Evolutionary conservation across 2,113 vertebrate genomes (phyloP).

Genomic region (Engystomops pustulosus): DNA sequence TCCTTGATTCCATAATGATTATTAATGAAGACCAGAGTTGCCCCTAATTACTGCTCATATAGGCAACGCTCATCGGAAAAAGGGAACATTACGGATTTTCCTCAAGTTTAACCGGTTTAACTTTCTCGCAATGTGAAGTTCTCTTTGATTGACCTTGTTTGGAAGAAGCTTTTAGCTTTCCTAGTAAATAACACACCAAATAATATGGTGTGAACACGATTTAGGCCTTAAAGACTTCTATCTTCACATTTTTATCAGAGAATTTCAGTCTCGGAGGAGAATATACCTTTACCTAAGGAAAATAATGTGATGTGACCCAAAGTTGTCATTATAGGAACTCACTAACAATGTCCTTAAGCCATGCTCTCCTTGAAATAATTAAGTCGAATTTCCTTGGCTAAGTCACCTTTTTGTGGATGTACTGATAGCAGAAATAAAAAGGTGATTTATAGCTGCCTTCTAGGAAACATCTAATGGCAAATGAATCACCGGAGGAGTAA

Average conservation of each 20-base stretch:
- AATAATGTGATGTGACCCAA: conserved; percentile 35
- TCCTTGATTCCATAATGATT: conserved; percentile 58
- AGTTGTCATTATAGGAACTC: conserved; percentile 55
- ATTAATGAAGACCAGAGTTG: conserved; percentile 54
- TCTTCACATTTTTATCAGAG: conserved; percentile 41
- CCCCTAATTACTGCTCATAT: conserved; percentile 44
- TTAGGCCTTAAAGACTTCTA: conserved; percentile 46
- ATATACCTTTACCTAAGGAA: conserved; percentile 40
- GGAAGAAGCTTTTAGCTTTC: conserved; percentile 39
- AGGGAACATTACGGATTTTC: background rate
- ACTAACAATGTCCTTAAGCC: conserved; percentile 57
- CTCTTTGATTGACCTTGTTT: conserved; percentile 51
- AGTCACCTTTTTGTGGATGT: conserved; percentile 60
- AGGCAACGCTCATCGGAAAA: conserved; percentile 21
- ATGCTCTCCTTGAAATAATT: conserved; percentile 52
- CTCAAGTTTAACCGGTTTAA: conserved; percentile 32
- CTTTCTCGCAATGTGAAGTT: conserved; percentile 62
- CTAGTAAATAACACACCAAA: conserved; percentile 32
- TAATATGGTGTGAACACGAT: conserved; percentile 27
- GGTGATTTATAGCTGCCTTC: conserved; percentile 48
- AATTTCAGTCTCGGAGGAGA: conserved; percentile 36
- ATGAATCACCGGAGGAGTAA: conserved; percentile 18
- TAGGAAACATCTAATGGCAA: conserved; percentile 25
- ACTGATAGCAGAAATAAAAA: conserved; percentile 60
- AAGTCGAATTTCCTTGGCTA: conserved; percentile 53